A percentile compares a stretch with the other conserved stretches of the same genome.
Conservation (phyloP, 2,888 invertebrate species). For the Biston stratarius region DNA sequence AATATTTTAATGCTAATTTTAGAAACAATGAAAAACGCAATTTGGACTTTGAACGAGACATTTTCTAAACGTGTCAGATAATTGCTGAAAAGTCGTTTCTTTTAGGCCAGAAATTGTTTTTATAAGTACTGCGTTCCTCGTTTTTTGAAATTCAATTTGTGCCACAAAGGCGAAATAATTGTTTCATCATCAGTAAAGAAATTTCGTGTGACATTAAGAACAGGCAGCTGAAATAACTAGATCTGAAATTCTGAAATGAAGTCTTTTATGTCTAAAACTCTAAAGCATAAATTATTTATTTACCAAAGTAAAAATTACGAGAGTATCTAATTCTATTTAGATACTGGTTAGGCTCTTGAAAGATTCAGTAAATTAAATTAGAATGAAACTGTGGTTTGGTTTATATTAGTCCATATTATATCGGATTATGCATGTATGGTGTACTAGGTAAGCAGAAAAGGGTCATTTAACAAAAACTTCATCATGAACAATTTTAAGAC, state of each 20-base stretch:
- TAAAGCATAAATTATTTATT: not conserved
- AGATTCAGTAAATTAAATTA: not conserved
- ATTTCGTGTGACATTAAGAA: conserved; percentile 17
- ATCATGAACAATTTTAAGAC: too few relatives aligned
- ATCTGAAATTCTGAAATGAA: conserved; percentile 3
- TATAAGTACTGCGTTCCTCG: conserved; percentile 33
- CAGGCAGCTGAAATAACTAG: conserved; percentile 22
- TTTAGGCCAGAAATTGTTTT: conserved; percentile 36
- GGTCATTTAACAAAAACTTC: too few relatives aligned
- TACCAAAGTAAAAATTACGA: not conserved
- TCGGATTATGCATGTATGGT: too few relatives aligned
- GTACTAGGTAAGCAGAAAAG: too few relatives aligned
- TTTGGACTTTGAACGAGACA: conserved; percentile 13
- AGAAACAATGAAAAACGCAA: conserved; percentile 24
- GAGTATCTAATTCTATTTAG: not conserved
- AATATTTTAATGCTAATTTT: conserved; percentile 28
- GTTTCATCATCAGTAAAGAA: conserved; percentile 22
- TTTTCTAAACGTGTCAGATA: conserved; percentile 26
- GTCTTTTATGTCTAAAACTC: conserved; percentile 2
- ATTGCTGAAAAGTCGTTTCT: conserved; percentile 34
- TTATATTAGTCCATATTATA: too few relatives aligned
- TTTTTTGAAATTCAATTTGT: conserved; percentile 34
- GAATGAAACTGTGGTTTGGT: not conserved
- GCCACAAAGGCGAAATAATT: conserved; percentile 32
- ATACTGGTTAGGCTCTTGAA: not conserved